Percentiles rank a stretch among this genome's conserved stretches.
phyloP scores from a whole-genome alignment of 1,140 invertebrate genomes.

The Asbolus verrucosus region DNA sequence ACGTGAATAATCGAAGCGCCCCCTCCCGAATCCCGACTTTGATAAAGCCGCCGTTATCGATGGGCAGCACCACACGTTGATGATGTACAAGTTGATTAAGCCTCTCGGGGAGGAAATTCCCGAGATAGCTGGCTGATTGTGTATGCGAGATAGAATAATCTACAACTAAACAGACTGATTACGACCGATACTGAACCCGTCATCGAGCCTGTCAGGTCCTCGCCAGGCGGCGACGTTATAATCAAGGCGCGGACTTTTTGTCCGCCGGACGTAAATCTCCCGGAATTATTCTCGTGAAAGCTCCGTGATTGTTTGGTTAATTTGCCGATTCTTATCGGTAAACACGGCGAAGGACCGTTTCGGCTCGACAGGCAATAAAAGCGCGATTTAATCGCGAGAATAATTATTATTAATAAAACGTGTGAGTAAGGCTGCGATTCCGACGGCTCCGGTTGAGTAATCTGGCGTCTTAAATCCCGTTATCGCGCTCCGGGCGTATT shows the following conservation, averaged over 20 bases:
- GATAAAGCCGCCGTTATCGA: conserved; percentile 24
- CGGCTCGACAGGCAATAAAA: background rate
- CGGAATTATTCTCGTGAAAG: background rate
- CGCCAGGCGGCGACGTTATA: no score
- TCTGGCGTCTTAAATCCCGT: no score
- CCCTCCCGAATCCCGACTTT: background rate
- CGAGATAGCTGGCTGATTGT: conserved; percentile 35
- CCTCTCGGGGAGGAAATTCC: conserved; percentile 18
- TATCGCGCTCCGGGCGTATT: conserved; percentile 8
- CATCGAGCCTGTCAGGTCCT: background rate
- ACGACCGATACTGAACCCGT: conserved; percentile 1
- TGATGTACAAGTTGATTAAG: conserved; percentile 28
- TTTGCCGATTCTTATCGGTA: background rate
- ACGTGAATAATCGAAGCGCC: no score
- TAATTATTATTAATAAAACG: conserved; percentile 8
- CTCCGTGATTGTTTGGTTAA: background rate
- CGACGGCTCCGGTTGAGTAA: no score
- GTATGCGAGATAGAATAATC: conserved; percentile 37
- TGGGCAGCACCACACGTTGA: conserved; percentile 31
- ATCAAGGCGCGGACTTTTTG: no score
- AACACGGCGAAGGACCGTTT: background rate
- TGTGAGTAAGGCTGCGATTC: conserved; percentile 1
- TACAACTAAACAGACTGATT: conserved; percentile 37
- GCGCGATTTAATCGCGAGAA: background rate
- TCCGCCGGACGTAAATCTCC: no score